Evolutionary conservation across 2,113 vertebrate genomes (phyloP), one percentile per base, ranked within the genome.

Genomic region (Anhinga rufa): DNA sequence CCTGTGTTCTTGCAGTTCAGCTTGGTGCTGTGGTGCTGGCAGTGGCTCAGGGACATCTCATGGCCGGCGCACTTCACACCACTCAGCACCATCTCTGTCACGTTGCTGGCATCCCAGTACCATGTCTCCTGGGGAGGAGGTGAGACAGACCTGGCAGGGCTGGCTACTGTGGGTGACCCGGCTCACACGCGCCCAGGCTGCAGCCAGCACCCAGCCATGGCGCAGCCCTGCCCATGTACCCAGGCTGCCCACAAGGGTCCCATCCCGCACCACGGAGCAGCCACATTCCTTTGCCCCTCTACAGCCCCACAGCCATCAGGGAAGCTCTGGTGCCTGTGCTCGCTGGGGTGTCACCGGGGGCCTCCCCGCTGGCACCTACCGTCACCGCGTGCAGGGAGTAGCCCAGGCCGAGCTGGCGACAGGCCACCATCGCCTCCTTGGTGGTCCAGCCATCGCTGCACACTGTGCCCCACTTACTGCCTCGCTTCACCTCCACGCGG

Each of bases 41-140:
- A 99, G 17, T 99, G 99, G 92, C 97, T 98, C 93, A 99, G 97
- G 31, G 99, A 97, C 98, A 99, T 98, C 97, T 99, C 99, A 0
- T 88, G 98, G 21, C 99, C 99, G 0, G 96, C 94, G 32, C 99
- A 99, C 95, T 98, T 99, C 76, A 99, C 99, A 2, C 99, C 99
- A 2, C 99, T 99, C 98, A 99, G 97, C 66, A 99, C 98, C 98
- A 99, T 99, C 89, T 99, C 98, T 0, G 99, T 99, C 84, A 98
- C 97, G 0, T 99, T 99, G 78, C 99, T 99, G 70, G 98, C 98
- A 1, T 99, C 99, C 99, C 99, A 99, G 98, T 99, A 99, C 99
- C 99, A 99, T 1, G 99, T 99, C 98, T 99, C 99, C 99, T 99
- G 98, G 62, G 86, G 61, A 88, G 17, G 44, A 17, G 24, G 66